Conservation (phyloP, 2,797 vertebrate species). For the Lateolabrax maculatus region DNA sequence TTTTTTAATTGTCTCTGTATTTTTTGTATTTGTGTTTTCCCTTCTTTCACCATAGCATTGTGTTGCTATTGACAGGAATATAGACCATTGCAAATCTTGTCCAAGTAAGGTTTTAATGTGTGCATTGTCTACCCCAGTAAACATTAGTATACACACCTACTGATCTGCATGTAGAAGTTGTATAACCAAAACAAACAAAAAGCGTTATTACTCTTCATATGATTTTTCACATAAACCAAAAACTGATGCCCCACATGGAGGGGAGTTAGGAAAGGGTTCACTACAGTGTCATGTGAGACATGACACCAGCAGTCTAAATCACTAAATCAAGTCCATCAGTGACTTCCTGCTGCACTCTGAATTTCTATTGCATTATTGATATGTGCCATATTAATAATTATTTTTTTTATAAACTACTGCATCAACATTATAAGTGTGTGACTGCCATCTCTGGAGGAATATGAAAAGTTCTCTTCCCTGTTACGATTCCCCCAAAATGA, state of each 20-base stretch:
- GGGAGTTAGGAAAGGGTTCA: background rate
- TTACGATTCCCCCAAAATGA: background rate
- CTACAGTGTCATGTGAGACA: slow-evolving; percentile 5
- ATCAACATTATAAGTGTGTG: background rate
- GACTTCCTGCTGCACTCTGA: slow-evolving; percentile 25
- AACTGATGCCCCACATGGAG: background rate
- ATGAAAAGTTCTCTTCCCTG: background rate
- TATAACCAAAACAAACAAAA: background rate
- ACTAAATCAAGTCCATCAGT: slow-evolving; percentile 1
- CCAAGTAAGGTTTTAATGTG: background rate
- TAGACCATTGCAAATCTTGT: background rate
- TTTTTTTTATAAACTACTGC: slow-evolving; percentile 25
- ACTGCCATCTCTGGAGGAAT: background rate
- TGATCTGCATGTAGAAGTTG: background rate
- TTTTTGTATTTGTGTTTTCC: background rate
- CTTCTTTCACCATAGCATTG: background rate
- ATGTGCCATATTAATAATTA: slow-evolving; percentile 13
- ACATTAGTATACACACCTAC: background rate
- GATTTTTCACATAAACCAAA: slow-evolving; percentile 2
- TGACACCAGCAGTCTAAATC: slow-evolving; percentile 9
- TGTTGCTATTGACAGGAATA: background rate
- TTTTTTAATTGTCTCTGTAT: background rate
- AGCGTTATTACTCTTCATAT: background rate
- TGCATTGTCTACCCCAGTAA: background rate
- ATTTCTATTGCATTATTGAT: slow-evolving; percentile 33